Evolutionary conservation across 2,797 vertebrate species (phyloP).

Genomic region (Triplophysa bombifrons): DNA sequence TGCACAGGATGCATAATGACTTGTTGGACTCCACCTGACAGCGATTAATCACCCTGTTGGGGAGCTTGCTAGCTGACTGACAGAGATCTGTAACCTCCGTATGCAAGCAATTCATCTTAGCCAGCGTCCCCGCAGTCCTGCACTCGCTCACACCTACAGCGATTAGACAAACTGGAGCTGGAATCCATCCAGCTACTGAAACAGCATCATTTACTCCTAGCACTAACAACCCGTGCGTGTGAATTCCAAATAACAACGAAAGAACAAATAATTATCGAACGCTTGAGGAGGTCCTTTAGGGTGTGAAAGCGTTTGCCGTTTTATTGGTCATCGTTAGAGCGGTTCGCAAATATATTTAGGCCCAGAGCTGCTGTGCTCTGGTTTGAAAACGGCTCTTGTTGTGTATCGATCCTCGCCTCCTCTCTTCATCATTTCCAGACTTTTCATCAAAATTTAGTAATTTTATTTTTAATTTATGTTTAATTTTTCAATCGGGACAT

Average conservation of each 20-base stretch:
- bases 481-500: no score
- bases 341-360: background rate
- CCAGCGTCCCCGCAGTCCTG: slow-evolving; percentile 53
- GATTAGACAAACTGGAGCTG: slow-evolving; percentile 66
- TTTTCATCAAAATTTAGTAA: no score
- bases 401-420: background rate
- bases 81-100: slow-evolving; percentile 68
- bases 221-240: slow-evolving; percentile 18
- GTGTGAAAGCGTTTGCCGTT: slow-evolving; percentile 34
- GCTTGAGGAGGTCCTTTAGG: slow-evolving; percentile 28
- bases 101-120: slow-evolving; percentile 80
- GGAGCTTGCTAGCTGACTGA: slow-evolving; percentile 66
- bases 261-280: slow-evolving; percentile 42
- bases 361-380: no score
- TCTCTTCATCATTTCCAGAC: background rate
- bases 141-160: slow-evolving; percentile 50
- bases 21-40: slow-evolving; percentile 74
- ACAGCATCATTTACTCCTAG: slow-evolving; percentile 24
- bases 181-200: slow-evolving; percentile 69
- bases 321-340: slow-evolving; percentile 16
- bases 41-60: slow-evolving; percentile 78
- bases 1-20: slow-evolving; percentile 71
- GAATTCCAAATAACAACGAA: slow-evolving; percentile 37
- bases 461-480: no score
- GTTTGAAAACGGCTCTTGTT: background rate